These are phyloP conservation scores for Zoanthus gigantus DNA, from an alignment of 92 coral and sea anemone species.

Conservation along the genomic window DNA sequence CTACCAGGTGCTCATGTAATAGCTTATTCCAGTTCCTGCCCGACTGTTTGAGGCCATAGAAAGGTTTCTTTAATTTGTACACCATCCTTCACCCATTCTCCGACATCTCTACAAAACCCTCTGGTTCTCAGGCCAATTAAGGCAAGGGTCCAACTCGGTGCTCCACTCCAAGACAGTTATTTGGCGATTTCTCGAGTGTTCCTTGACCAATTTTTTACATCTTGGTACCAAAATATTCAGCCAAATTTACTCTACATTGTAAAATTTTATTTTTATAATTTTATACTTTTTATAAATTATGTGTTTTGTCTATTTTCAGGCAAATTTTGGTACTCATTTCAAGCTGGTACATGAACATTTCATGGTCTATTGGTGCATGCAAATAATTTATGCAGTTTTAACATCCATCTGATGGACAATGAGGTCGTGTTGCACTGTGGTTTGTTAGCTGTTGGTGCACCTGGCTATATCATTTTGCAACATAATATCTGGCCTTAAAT, in stretches of 20 bases:
- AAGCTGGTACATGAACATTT: constrained; percentile 43
- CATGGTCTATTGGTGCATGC: constrained; percentile 38
- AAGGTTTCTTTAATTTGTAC: constrained; percentile 50
- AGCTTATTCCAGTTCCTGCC: constrained; percentile 53
- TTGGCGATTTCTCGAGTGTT: too few species aligned
- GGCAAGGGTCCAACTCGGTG: too few species aligned
- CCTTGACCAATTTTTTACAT: too few species aligned
- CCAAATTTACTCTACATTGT: too few species aligned
- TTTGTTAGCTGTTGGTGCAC: constrained; percentile 34
- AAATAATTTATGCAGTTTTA: constrained; percentile 28
- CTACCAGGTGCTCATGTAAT: constrained; percentile 24
- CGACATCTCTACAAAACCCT: constrained; percentile 41
- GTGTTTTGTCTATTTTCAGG: too few species aligned
- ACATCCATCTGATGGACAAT: constrained; percentile 58
- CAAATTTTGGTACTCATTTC: too few species aligned
- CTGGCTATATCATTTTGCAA: constrained; percentile 26
- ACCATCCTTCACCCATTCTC: constrained; percentile 42
- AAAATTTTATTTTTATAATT: too few species aligned
- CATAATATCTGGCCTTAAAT: constrained; percentile 23
- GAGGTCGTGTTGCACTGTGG: constrained; percentile 14
- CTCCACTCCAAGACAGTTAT: too few species aligned
- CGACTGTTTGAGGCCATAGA: constrained; percentile 52
- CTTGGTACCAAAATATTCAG: too few species aligned
- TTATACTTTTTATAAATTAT: too few species aligned
- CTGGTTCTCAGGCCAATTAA: background rate